Base-by-base conservation (phyloP, 1,140 invertebrate genomes). In the Tetraneura akinire region DNA sequence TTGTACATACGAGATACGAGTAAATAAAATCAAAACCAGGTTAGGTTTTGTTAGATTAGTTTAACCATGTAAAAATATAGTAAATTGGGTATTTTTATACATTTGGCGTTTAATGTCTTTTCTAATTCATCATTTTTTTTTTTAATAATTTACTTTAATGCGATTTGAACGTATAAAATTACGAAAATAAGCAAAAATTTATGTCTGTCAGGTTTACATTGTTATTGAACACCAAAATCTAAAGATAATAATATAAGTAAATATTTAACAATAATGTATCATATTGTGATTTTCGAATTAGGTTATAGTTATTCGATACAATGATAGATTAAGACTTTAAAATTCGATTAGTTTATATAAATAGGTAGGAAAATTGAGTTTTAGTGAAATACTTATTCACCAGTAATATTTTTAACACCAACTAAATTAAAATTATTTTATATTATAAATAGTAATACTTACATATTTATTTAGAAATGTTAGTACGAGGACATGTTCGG, bases 271-370 rank as follows among this genome's bases (percentile, higher is more conserved):
- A 21, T 23, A 47, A 47, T 47, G 16, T 37, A 37, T 47, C 66
- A 8, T 47, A n/a, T n/a, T n/a, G 13, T 23, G 66, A 23, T 47
- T 13, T 23, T 45, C 21, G 42, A 14, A 4, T 6, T 6, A 21
- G 37, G 11, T 26, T 68, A n/a, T n/a, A 68, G 66, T 68, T 47
- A 47, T 68, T 68, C 66, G 37, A 68, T 68, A 68, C 26, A 0
- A 45, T 68, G 42, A n/a, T n/a, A 68, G 13, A 68, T 47, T 68
- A 23, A 21, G 42, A 42, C n/a, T 66, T 68, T 2, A 47, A 45
- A 11, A 47, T 68, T 21, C 21, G 37, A n/a, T 11, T 21, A 5
- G 37, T 21, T 66, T 66, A 23, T 66, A 32, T 45, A 60, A 6
- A 21, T 10, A 64, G 8, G 8, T 37, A 37, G 8, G 8, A 37